phyloP scores from a whole-genome alignment of 1,140 invertebrate genomes.

The Drosophila gunungcola region DNA sequence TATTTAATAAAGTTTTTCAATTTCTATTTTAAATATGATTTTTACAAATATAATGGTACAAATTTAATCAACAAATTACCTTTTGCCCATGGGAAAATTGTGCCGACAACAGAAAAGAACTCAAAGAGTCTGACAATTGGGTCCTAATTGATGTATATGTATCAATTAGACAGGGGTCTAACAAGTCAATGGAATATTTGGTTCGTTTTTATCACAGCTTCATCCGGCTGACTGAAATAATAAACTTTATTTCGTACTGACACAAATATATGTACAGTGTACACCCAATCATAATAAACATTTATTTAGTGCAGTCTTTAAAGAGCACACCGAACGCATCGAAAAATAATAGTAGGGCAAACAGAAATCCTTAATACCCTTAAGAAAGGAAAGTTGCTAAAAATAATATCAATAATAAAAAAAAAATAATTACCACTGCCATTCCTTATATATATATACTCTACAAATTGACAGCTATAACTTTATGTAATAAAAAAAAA shows the following conservation, averaged over 20 bases:
- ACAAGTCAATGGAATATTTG: constrained; percentile 46
- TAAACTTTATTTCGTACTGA: constrained; percentile 18
- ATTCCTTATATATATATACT: no score
- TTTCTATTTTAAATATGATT: constrained; percentile 19
- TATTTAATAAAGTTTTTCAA: constrained; percentile 39
- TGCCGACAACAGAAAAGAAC: constrained; percentile 27
- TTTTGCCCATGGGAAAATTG: constrained; percentile 14
- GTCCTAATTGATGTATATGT: constrained; percentile 32
- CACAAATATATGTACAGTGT: constrained; percentile 7
- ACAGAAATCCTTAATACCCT: constrained; percentile 1
- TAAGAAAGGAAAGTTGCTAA: no score
- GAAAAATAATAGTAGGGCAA: neutral
- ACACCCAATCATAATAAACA: constrained; percentile 24
- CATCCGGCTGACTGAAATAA: constrained; percentile 18
- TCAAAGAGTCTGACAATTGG: constrained; percentile 22
- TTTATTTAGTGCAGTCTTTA: constrained; percentile 7
- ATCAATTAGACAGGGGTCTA: constrained; percentile 34
- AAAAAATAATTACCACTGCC: neutral
- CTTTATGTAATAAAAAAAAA: no score
- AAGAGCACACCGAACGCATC: constrained; percentile 2
- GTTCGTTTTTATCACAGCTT: constrained; percentile 38
- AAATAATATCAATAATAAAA: no score
- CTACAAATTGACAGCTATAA: no score
- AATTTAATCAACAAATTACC: constrained; percentile 23
- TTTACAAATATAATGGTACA: constrained; percentile 13